Conservation (phyloP, 2,797 vertebrate genomes). For the Enteromius unitaeniatus region DNA sequence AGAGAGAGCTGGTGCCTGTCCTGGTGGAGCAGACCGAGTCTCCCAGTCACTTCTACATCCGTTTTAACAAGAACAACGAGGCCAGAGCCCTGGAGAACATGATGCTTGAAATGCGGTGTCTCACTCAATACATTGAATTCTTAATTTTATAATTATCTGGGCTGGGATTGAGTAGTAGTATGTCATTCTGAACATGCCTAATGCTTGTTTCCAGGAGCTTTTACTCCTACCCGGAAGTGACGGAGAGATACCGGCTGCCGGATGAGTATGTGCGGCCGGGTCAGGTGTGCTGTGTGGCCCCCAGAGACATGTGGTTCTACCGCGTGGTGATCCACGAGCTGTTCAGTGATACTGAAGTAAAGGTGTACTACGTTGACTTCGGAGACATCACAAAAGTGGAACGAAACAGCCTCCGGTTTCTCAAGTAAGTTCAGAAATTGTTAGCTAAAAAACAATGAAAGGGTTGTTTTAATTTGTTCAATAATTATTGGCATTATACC, state of each 20-base stretch:
- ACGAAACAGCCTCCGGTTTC: slow-evolving; percentile 84
- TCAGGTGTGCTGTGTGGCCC: slow-evolving; percentile 87
- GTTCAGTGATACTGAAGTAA: slow-evolving; percentile 78
- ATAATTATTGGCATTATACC: background rate
- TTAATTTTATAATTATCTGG: background rate
- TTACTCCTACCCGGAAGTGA: slow-evolving; percentile 84
- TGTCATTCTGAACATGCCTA: background rate
- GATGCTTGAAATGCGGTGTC: slow-evolving; percentile 94
- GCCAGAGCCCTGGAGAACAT: slow-evolving; percentile 83
- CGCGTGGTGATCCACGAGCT: slow-evolving; percentile 86
- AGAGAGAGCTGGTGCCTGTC: slow-evolving; percentile 79
- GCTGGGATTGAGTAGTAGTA: background rate
- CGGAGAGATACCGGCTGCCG: slow-evolving; percentile 83
- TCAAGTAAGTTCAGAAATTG: slow-evolving; percentile 83
- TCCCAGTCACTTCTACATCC: slow-evolving; percentile 88
- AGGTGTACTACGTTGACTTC: slow-evolving; percentile 91
- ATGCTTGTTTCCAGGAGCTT: slow-evolving; percentile 75
- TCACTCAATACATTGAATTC: background rate
- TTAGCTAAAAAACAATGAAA: background rate
- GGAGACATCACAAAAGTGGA: slow-evolving; percentile 80
- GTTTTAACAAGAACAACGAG: slow-evolving; percentile 76
- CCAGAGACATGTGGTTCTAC: slow-evolving; percentile 88
- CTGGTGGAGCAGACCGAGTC: slow-evolving; percentile 83
- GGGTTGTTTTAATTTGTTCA: background rate
- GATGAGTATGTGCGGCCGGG: slow-evolving; percentile 80